A percentile compares a stretch with the other conserved stretches of the same genome.
These are phyloP conservation scores for Leptinotarsa undecemlineata DNA, from an alignment of 1,140 invertebrate species.

Conservation along the genomic window DNA sequence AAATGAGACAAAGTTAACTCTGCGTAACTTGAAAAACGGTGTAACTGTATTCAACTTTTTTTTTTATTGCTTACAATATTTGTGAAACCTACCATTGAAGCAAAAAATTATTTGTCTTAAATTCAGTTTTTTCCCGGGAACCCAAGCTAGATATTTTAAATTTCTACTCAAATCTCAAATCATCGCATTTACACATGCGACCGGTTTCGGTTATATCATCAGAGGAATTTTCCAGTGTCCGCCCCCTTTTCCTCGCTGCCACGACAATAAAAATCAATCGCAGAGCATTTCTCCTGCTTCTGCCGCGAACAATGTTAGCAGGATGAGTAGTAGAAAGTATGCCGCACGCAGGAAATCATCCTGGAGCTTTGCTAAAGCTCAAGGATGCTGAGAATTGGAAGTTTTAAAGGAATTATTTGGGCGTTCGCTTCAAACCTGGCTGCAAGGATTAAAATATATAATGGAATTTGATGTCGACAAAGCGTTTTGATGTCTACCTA, in stretches of 20 bases:
- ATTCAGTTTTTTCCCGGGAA: too few species aligned
- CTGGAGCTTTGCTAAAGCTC: slow-evolving; percentile 8
- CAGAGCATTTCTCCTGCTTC: slow-evolving; percentile 23
- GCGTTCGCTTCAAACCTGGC: not conserved
- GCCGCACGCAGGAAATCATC: slow-evolving; percentile 23
- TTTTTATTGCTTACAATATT: too few species aligned
- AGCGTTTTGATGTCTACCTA: too few species aligned
- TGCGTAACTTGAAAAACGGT: too few species aligned
- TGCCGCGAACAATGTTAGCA: slow-evolving; percentile 32
- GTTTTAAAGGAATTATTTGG: not conserved
- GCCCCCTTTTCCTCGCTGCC: slow-evolving; percentile 11
- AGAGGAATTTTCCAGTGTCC: slow-evolving; percentile 14
- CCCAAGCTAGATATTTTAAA: too few species aligned
- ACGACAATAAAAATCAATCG: slow-evolving; percentile 48
- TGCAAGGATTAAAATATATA: too few species aligned
- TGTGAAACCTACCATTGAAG: too few species aligned
- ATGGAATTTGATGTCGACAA: too few species aligned
- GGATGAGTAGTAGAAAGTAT: slow-evolving; percentile 31
- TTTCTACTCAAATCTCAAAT: too few species aligned
- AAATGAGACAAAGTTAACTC: too few species aligned
- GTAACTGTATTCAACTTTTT: too few species aligned
- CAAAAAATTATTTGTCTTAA: too few species aligned
- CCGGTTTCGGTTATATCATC: slow-evolving; percentile 9
- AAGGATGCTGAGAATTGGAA: slow-evolving; percentile 14
- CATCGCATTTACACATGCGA: not conserved